A percentile compares a stretch with the other conserved stretches of the same genome.
These are phyloP conservation scores for Cynocephalus volans DNA, from an alignment of 2,113 vertebrate species.

Conservation along the genomic window DNA sequence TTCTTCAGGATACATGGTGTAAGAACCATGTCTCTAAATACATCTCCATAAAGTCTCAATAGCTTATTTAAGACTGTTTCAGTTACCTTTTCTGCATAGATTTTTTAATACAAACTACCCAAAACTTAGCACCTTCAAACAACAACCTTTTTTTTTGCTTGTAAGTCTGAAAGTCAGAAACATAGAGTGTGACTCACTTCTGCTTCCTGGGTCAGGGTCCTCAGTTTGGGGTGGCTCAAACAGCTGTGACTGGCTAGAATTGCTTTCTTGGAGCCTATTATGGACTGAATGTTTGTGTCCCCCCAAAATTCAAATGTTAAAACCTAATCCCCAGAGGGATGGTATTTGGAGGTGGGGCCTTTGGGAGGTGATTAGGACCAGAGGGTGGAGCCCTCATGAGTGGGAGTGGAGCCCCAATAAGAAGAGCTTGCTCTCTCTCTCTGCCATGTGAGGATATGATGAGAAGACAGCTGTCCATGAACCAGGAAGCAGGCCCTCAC, in stretches of 20 bases:
- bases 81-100: neutral
- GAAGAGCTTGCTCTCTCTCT: neutral
- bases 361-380: neutral
- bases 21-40: neutral
- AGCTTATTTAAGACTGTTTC: constrained; percentile 47
- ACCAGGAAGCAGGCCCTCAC: neutral
- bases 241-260: neutral
- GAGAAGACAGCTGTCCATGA: neutral
- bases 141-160: constrained; percentile 18
- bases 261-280: neutral
- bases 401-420: neutral
- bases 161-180: neutral
- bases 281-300: neutral
- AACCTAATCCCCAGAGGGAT: neutral
- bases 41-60: neutral
- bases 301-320: neutral
- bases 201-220: neutral
- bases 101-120: neutral
- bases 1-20: neutral
- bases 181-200: neutral
- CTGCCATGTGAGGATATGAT: too few species aligned
- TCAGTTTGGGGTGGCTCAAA: neutral
- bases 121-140: neutral
- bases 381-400: neutral
- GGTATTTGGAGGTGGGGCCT: neutral